phyloP scores from a whole-genome alignment of 2,888 invertebrate species.

The Brassicogethes aeneus region DNA sequence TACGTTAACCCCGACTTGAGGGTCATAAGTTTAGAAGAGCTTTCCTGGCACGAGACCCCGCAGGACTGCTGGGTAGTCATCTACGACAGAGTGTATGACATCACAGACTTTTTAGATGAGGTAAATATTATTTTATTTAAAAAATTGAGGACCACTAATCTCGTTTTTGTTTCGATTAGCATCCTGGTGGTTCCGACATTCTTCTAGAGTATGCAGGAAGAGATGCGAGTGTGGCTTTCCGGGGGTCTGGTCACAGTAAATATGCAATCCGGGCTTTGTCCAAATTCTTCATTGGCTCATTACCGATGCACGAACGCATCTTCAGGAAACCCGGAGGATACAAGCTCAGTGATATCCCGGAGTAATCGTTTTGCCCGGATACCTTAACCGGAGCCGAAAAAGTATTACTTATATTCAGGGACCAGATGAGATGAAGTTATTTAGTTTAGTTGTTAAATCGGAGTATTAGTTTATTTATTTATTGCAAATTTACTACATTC shows the following conservation, averaged over 20 bases:
- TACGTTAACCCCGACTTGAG: slow-evolving; percentile 34
- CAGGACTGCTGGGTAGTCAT: slow-evolving; percentile 81
- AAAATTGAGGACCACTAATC: slow-evolving; percentile 6
- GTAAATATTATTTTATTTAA: slow-evolving; percentile 35
- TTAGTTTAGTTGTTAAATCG: too few species aligned
- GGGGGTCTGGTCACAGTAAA: slow-evolving; percentile 68
- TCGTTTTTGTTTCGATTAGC: slow-evolving; percentile 45
- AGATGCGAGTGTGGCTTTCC: slow-evolving; percentile 76
- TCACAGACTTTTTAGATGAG: slow-evolving; percentile 64
- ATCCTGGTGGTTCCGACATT: slow-evolving; percentile 77
- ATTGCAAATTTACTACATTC: too few species aligned
- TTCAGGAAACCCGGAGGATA: slow-evolving; percentile 57
- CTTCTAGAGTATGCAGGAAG: slow-evolving; percentile 77
- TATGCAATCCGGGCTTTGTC: slow-evolving; percentile 56
- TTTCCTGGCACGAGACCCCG: slow-evolving; percentile 62
- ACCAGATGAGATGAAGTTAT: too few species aligned
- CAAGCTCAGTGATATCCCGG: slow-evolving; percentile 49
- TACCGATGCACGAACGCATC: slow-evolving; percentile 64
- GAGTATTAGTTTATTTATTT: too few species aligned
- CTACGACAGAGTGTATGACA: slow-evolving; percentile 77
- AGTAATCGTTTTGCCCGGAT: slow-evolving; percentile 33
- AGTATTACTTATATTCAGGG: too few species aligned
- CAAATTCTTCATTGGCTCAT: slow-evolving; percentile 65
- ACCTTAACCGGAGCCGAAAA: too few species aligned
- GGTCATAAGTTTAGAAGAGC: slow-evolving; percentile 61